Conservation (phyloP, 2,797 vertebrate genomes). For the Heteromormyrus szaboi region DNA sequence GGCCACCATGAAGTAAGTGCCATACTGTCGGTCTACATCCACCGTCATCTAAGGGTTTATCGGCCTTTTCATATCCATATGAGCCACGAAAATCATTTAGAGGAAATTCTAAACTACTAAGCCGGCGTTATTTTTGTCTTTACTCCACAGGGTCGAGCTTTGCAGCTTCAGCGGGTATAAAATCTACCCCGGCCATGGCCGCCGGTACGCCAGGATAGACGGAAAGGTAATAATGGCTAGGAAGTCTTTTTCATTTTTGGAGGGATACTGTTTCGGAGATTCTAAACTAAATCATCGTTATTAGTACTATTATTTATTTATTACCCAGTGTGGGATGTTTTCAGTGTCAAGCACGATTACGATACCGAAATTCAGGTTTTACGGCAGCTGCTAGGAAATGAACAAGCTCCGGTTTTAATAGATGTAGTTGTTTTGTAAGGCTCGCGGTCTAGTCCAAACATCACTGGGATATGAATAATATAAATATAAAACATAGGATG, state of each 20-base stretch:
- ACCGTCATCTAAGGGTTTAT: constrained; percentile 43
- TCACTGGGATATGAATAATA: neutral
- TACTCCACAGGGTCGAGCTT: constrained; percentile 82
- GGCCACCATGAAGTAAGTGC: constrained; percentile 87
- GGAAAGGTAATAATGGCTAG: constrained; percentile 74
- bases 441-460: neutral
- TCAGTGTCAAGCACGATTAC: neutral
- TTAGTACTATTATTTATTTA: neutral
- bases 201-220: constrained; percentile 92
- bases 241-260: neutral
- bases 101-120: constrained; percentile 17
- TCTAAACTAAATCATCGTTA: neutral
- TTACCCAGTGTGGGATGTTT: neutral
- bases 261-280: neutral
- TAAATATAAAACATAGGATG: neutral
- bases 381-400: neutral
- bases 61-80: neutral
- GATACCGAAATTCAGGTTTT: neutral
- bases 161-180: constrained; percentile 99
- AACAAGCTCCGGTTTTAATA: neutral
- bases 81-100: neutral
- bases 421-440: neutral
- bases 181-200: constrained; percentile 94
- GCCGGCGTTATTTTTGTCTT: constrained; percentile 48
- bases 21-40: constrained; percentile 27